These are phyloP conservation scores for Macrotis lagotis DNA, from an alignment of 2,113 vertebrate genomes.

Conservation along the genomic window DNA sequence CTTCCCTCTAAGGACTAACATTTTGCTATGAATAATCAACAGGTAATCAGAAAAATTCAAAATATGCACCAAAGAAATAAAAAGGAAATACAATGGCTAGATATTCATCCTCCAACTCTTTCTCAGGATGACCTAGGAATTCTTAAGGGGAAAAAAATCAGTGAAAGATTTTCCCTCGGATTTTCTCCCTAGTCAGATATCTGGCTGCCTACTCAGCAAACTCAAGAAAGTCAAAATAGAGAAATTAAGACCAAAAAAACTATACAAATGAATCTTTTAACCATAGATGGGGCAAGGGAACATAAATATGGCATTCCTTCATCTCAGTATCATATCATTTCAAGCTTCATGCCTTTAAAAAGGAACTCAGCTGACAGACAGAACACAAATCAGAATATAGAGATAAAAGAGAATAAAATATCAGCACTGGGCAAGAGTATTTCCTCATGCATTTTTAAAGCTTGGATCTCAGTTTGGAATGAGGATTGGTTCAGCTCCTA, in stretches of 20 bases:
- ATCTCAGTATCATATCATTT: slow-evolving; percentile 6
- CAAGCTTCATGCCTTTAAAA: slow-evolving; percentile 27
- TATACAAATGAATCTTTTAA: slow-evolving; percentile 32
- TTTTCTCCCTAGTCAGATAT: neutral
- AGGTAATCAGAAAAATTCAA: neutral
- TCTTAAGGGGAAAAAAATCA: neutral
- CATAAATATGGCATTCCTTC: neutral
- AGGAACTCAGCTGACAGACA: slow-evolving; percentile 31
- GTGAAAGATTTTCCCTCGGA: neutral
- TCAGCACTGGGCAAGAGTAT: slow-evolving; percentile 17
- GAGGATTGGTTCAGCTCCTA: slow-evolving; percentile 43
- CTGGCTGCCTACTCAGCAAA: slow-evolving; percentile 1
- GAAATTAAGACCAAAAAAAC: slow-evolving; percentile 27
- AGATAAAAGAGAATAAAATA: slow-evolving; percentile 69
- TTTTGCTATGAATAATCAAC: neutral
- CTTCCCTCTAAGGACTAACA: neutral
- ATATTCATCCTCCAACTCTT: neutral
- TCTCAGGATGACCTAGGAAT: slow-evolving; percentile 7
- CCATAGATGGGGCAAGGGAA: neutral
- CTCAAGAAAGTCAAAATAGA: slow-evolving; percentile 1
- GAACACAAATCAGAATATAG: neutral
- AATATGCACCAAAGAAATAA: neutral
- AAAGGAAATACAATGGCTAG: neutral
- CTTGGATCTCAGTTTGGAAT: slow-evolving; percentile 15
- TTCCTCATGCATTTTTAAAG: slow-evolving; percentile 53